A percentile compares a stretch with the other conserved stretches of the same genome.
Conservation (phyloP, 92 coral and sea anemone genomes). For the Blastomussa wellsi region DNA sequence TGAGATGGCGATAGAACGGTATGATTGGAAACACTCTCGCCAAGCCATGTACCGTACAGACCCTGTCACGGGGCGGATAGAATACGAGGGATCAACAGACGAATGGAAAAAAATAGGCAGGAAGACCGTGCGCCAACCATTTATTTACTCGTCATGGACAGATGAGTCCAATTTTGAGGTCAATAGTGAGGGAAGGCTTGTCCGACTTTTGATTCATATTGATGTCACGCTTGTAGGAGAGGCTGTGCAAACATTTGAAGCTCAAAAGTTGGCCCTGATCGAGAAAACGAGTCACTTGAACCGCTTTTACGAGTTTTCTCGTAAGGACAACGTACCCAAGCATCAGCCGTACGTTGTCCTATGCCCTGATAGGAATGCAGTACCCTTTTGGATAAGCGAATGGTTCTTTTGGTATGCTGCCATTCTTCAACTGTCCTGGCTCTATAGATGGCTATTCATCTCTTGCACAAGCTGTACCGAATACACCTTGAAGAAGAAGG, state of each 20-base stretch:
- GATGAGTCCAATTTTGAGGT: slow-evolving; percentile 41
- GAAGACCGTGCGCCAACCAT: slow-evolving; percentile 43
- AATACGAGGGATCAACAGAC: slow-evolving; percentile 21
- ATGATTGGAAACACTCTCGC: slow-evolving; percentile 22
- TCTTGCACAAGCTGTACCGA: slow-evolving; percentile 30
- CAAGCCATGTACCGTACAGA: slow-evolving; percentile 1
- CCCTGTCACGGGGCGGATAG: not conserved
- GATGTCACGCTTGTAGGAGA: slow-evolving; percentile 48
- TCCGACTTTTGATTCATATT: slow-evolving; percentile 30
- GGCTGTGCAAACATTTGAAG: slow-evolving; percentile 26
- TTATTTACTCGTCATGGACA: slow-evolving; percentile 37
- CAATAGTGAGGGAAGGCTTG: not conserved
- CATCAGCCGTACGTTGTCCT: slow-evolving; percentile 41
- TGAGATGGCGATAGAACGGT: slow-evolving; percentile 38
- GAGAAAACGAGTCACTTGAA: slow-evolving; percentile 37
- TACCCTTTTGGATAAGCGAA: slow-evolving; percentile 63
- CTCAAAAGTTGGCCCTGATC: slow-evolving; percentile 39
- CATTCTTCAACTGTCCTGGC: slow-evolving; percentile 56
- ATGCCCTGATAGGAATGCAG: slow-evolving; percentile 28
- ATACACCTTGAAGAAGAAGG: slow-evolving; percentile 45
- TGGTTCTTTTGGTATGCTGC: slow-evolving; percentile 57
- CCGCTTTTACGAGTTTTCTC: slow-evolving; percentile 20
- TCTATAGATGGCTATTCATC: slow-evolving; percentile 47
- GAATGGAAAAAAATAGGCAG: slow-evolving; percentile 4
- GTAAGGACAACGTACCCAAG: slow-evolving; percentile 42